These are phyloP conservation scores for Watsonalla binaria DNA, from an alignment of 2,888 invertebrate genomes.

Conservation along the genomic window DNA sequence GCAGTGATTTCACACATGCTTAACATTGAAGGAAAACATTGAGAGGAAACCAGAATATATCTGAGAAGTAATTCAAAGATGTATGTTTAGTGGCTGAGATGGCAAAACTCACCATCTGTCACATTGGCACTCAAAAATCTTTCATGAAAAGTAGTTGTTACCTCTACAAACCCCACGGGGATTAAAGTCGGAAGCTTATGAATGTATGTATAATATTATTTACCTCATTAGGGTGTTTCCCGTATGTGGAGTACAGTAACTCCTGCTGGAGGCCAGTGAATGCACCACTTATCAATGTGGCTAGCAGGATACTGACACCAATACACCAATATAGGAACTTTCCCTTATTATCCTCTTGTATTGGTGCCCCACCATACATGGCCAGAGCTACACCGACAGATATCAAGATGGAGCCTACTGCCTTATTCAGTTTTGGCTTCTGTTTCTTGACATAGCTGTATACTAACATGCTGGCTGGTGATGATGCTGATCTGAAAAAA, in stretches of 20 bases:
- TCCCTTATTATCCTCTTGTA: conserved; percentile 47
- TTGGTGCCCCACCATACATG: conserved; percentile 60
- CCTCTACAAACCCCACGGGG: too few relatives aligned
- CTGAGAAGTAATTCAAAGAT: too few relatives aligned
- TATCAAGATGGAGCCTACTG: conserved; percentile 60
- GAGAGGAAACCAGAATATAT: too few relatives aligned
- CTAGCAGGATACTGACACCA: conserved; percentile 55
- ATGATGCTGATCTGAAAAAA: conserved; percentile 60
- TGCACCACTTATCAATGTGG: conserved; percentile 59
- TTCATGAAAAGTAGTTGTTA: too few relatives aligned
- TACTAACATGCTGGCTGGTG: conserved; percentile 67
- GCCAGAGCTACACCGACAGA: conserved; percentile 58
- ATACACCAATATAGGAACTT: conserved; percentile 59
- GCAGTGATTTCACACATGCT: too few relatives aligned
- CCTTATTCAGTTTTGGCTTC: conserved; percentile 48
- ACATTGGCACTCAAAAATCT: too few relatives aligned
- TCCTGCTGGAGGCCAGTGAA: conserved; percentile 68
- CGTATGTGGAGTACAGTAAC: conserved; percentile 57
- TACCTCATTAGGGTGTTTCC: conserved; percentile 70
- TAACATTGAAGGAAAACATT: too few relatives aligned
- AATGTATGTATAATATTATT: background rate
- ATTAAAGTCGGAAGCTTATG: too few relatives aligned
- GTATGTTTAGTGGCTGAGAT: too few relatives aligned
- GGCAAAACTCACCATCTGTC: too few relatives aligned
- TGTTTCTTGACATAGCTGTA: conserved; percentile 56